phyloP scores from a whole-genome alignment of 2,797 vertebrate genomes.

The Pseudomugil tenellus region DNA sequence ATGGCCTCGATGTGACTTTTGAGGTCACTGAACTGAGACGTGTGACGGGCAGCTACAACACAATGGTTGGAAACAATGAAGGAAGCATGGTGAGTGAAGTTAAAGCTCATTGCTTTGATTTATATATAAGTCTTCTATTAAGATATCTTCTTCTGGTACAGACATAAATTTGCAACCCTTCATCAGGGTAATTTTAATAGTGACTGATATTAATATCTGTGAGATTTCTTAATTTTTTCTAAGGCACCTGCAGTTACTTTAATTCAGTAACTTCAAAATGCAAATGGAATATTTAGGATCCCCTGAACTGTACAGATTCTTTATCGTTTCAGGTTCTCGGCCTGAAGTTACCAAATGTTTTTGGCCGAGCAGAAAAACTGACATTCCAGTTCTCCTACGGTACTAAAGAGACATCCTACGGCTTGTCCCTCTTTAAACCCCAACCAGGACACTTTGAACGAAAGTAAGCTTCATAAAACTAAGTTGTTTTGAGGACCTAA shows the following conservation, averaged over 20 bases:
- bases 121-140: not conserved
- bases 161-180: not conserved
- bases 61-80: slow-evolving; percentile 98
- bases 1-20: slow-evolving; percentile 95
- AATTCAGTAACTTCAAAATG: not conserved
- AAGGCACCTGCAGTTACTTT: no score
- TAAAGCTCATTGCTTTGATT: not conserved
- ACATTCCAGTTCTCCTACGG: slow-evolving; percentile 99
- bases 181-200: not conserved
- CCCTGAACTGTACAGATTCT: not conserved
- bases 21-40: slow-evolving; percentile 92
- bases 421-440: slow-evolving; percentile 96
- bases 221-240: not conserved
- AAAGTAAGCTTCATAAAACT: slow-evolving; percentile 81
- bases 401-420: slow-evolving; percentile 97
- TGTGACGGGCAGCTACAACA: slow-evolving; percentile 96
- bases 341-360: slow-evolving; percentile 92
- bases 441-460: slow-evolving; percentile 92
- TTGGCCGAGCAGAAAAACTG: slow-evolving; percentile 95
- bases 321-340: slow-evolving; percentile 87
- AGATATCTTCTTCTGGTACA: not conserved
- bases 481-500: not conserved
- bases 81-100: slow-evolving; percentile 92
- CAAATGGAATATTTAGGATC: not conserved
- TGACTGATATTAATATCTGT: not conserved